phyloP scores from a whole-genome alignment of 2,113 vertebrate genomes.

The Salvator merianae region DNA sequence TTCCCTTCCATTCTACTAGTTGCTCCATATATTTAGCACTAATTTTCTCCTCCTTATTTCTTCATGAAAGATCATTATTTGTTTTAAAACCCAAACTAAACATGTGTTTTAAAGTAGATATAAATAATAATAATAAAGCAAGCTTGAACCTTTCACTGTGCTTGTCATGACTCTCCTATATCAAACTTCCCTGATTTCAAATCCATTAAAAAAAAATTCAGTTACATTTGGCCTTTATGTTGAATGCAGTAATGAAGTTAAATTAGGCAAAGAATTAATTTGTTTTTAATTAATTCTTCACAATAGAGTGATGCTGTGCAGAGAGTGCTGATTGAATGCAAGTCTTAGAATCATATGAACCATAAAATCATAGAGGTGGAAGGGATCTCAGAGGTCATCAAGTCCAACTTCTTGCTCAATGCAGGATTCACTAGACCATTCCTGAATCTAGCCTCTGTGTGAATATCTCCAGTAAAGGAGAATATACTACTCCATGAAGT shows the following conservation, averaged over 20 bases:
- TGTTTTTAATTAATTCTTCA: neutral
- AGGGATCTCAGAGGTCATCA: no score
- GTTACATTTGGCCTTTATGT: neutral
- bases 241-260: neutral
- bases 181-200: conserved; percentile 28
- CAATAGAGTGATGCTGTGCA: no score
- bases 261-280: conserved; percentile 5
- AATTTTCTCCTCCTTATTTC: conserved; percentile 53
- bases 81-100: conserved; percentile 60
- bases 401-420: no score
- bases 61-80: conserved; percentile 62
- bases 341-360: no score
- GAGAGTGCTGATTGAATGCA: no score
- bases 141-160: conserved; percentile 7
- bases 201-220: neutral
- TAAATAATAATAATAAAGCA: neutral
- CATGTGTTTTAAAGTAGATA: neutral
- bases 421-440: no score
- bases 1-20: conserved; percentile 19
- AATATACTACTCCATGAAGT: no score
- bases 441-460: no score
- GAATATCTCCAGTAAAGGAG: no score
- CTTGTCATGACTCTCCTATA: neutral
- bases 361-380: no score
- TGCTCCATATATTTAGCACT: conserved; percentile 40